phyloP scores from a whole-genome alignment of 2,797 vertebrate species.

The Sylvilagus floridanus region DNA sequence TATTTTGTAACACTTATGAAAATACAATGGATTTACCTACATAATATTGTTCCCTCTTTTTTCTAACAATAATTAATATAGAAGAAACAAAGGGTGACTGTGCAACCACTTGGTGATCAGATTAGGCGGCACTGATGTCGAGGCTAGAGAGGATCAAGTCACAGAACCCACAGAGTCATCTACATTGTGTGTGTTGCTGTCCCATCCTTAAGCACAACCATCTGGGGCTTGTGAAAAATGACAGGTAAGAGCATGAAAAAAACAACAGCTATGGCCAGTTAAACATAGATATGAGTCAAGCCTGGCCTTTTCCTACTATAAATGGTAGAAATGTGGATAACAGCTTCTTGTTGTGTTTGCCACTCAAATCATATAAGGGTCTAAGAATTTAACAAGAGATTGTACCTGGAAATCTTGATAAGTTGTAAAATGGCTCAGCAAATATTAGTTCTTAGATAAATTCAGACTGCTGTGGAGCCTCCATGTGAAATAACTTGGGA shows the following conservation, averaged over 20 bases:
- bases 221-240: background rate
- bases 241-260: background rate
- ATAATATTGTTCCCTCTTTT: background rate
- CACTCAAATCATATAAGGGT: background rate
- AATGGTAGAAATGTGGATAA: background rate
- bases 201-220: background rate
- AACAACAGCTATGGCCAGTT: background rate
- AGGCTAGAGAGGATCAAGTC: too few species aligned
- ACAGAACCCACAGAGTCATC: background rate
- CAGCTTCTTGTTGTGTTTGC: background rate
- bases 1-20: background rate
- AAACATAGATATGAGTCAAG: background rate
- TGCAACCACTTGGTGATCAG: background rate
- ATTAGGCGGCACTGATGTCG: background rate
- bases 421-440: background rate
- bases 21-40: background rate
- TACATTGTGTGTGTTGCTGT: background rate
- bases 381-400: background rate
- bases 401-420: background rate
- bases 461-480: background rate
- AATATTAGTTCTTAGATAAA: background rate
- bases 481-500: background rate
- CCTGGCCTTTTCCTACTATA: background rate
- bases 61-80: conserved; percentile 4
- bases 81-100: background rate